Evolutionary conservation across 2,113 vertebrate species (phyloP).

Genomic region (Sorex araneus): DNA sequence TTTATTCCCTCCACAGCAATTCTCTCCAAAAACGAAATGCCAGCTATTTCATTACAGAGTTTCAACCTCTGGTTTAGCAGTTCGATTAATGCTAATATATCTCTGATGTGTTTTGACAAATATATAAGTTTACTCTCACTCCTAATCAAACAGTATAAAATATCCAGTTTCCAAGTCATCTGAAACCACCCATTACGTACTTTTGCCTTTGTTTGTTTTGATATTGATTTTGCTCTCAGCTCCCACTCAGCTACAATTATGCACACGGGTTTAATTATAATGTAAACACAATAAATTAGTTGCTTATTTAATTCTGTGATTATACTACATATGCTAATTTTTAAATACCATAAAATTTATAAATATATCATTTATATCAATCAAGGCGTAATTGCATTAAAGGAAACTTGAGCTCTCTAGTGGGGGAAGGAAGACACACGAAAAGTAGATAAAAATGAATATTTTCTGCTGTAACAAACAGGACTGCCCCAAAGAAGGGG

Average conservation of each 20-base stretch:
- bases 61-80: conserved; percentile 64
- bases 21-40: neutral
- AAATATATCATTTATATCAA: neutral
- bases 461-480: neutral
- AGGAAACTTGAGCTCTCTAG: neutral
- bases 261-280: neutral
- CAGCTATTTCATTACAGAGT: neutral
- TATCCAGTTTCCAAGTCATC: neutral
- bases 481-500: neutral
- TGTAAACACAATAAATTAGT: neutral
- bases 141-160: neutral
- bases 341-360: neutral
- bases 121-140: conserved; percentile 78
- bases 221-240: neutral
- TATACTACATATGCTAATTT: neutral
- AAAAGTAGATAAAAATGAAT: neutral
- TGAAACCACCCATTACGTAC: neutral
- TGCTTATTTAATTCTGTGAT: neutral
- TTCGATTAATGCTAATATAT: conserved; percentile 70
- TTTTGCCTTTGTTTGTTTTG: neutral
- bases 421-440: neutral
- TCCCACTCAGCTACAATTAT: neutral
- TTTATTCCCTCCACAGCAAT: neutral
- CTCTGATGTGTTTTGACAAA: conserved; percentile 77
- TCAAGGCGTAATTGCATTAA: neutral